These are phyloP conservation scores for Globodera ellingtonae DNA, from an alignment of 1,140 invertebrate species.

Conservation along the genomic window DNA sequence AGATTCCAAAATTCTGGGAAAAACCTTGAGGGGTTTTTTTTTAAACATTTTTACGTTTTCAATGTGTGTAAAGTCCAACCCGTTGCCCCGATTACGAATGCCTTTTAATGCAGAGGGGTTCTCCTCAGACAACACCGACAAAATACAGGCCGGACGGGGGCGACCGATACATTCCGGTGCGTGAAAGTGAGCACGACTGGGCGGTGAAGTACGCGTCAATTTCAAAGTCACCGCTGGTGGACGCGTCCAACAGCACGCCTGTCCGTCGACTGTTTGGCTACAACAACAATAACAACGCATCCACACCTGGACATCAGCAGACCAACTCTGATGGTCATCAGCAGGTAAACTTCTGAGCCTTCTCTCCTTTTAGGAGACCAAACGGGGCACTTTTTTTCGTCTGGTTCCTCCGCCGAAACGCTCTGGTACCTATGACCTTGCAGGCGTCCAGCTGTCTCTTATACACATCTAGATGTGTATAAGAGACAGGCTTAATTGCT, in stretches of 20 bases:
- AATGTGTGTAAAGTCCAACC: background rate
- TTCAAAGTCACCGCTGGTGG: conserved; percentile 48
- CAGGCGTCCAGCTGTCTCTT: too few species aligned
- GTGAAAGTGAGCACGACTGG: conserved; percentile 49
- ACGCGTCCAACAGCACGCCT: conserved; percentile 36
- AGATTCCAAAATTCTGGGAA: too few species aligned
- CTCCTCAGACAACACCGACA: conserved; percentile 55
- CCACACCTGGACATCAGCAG: background rate
- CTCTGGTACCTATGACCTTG: too few species aligned
- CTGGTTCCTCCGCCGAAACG: too few species aligned
- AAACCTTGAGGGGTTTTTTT: too few species aligned
- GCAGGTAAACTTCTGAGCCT: background rate
- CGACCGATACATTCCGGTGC: conserved; percentile 50
- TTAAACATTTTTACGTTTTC: background rate
- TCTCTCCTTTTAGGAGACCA: too few species aligned
- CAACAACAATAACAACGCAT: conserved; percentile 11
- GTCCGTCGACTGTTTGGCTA: conserved; percentile 30
- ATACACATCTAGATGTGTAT: too few species aligned
- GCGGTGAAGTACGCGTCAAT: conserved; percentile 50
- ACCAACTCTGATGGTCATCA: background rate
- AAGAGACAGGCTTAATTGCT: too few species aligned
- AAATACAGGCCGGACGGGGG: conserved; percentile 59
- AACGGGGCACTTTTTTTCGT: too few species aligned
- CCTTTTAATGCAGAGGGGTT: conserved; percentile 50
- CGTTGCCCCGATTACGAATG: background rate